Percentiles rank a stretch among this genome's conserved stretches.
These are phyloP conservation scores for Brachymystax lenok DNA, from an alignment of 2,797 vertebrate species.

Conservation along the genomic window DNA sequence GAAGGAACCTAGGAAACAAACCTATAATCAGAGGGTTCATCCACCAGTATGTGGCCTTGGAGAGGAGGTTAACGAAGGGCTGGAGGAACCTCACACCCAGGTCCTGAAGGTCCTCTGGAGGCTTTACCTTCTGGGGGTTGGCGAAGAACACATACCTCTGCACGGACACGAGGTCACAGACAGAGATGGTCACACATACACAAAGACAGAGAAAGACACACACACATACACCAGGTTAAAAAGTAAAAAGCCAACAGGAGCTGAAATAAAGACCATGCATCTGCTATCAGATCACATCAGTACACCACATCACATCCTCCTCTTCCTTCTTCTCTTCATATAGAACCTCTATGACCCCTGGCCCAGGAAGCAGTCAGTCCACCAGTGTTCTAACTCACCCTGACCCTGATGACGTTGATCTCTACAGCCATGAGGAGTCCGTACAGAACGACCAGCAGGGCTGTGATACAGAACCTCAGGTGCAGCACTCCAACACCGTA, in stretches of 20 bases:
- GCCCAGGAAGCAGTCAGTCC: neutral
- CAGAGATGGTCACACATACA: neutral
- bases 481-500: conserved; percentile 66
- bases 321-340: neutral
- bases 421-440: conserved; percentile 96
- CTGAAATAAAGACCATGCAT: too few species aligned
- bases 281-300: neutral
- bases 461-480: conserved; percentile 93
- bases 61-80: conserved; percentile 96
- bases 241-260: too few species aligned
- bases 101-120: conserved; percentile 95
- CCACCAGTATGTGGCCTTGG: conserved; percentile 99
- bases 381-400: conserved; percentile 72
- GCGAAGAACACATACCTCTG: conserved; percentile 95
- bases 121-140: conserved; percentile 96
- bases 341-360: neutral
- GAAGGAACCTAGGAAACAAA: neutral
- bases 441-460: conserved; percentile 90
- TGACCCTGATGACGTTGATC: conserved; percentile 92
- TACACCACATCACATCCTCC: neutral
- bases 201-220: neutral
- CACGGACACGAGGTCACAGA: conserved; percentile 6
- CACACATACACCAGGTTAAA: neutral
- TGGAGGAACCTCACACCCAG: conserved; percentile 96
- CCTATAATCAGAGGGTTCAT: conserved; percentile 94